Evolutionary conservation across 2,113 vertebrate species (phyloP), one percentile per base, ranked within the genome.

Genomic region (Dicentrarchus labrax): DNA sequence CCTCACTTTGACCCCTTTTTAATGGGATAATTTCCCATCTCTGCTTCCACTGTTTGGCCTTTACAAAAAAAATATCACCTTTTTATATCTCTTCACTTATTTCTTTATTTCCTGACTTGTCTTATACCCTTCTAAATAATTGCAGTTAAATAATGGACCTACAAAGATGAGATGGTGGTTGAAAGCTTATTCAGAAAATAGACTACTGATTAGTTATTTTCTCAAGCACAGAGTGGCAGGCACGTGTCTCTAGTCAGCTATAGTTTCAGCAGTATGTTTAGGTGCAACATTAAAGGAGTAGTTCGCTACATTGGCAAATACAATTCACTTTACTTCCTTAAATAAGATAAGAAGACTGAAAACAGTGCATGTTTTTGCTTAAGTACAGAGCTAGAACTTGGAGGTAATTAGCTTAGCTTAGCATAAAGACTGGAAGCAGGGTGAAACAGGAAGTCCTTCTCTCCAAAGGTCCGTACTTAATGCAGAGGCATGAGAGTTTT

Each of bases 1-100:
- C 60, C 72, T 45, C 69, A 43, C 62, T 38, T 53, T 73, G 68
- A 70, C 77, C 70, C 53, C 47, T 78, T 68, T 68, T 80, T n/a
- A 68, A 39, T 56, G 76, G 47, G 80, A 78, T 66, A 21, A 74
- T 57, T 77, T 68, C 57, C 39, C 24, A 66, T 45, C 62, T 70
- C 56, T 50, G 47, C 59, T 56, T 72, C 30, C 47, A 50, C 36
- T 76, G 15, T 62, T 50, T 61, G 10, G 43, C 57, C 38, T 78
- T 47, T 15, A 39, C 21, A 3, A 59, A 59, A 79, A 72, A 47
- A 12, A 47, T 3, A 61, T 24, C 7, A 57, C 12, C 11, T 0
- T 62, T 59, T 62, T 47, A 22, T 65, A 6, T 68, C 17, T 56
- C 19, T 36, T 56, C 15, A n/a, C 8, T 30, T 41, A 54, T 60